These are phyloP conservation scores for Hyalella azteca DNA, from an alignment of 2,888 invertebrate genomes.

Conservation along the genomic window DNA sequence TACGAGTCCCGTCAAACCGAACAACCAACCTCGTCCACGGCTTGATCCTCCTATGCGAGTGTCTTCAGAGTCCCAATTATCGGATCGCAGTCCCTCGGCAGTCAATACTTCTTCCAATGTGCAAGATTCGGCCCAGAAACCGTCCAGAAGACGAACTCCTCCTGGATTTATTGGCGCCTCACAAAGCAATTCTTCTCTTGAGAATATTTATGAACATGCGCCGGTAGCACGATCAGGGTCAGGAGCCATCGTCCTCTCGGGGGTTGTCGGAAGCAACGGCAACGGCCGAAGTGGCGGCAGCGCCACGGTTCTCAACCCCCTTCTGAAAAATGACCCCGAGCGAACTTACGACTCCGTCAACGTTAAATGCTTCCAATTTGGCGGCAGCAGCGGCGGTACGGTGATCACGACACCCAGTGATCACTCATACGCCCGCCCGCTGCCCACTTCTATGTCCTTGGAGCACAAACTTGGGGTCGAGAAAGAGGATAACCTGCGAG, in stretches of 20 bases:
- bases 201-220: not conserved
- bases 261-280: not conserved
- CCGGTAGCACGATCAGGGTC: not conserved
- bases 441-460: too few species aligned
- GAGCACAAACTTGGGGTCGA: too few species aligned
- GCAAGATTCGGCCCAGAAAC: not conserved
- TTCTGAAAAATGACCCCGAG: not conserved
- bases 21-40: not conserved
- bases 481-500: not conserved
- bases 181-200: not conserved
- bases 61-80: not conserved
- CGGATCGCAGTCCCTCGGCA: not conserved
- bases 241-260: not conserved
- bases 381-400: slow-evolving; percentile 31
- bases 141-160: not conserved
- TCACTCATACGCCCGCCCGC: too few species aligned
- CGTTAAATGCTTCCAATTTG: not conserved
- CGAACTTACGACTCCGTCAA: not conserved
- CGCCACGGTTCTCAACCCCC: not conserved
- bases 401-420: slow-evolving; percentile 12
- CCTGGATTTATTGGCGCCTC: not conserved
- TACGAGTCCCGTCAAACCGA: slow-evolving; percentile 24
- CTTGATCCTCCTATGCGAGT: not conserved
- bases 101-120: not conserved
- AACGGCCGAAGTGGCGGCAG: slow-evolving; percentile 3